Evolutionary conservation across 2,888 invertebrate genomes (phyloP), one percentile per base, ranked within the genome.

Genomic region (Philereme vetulata): DNA sequence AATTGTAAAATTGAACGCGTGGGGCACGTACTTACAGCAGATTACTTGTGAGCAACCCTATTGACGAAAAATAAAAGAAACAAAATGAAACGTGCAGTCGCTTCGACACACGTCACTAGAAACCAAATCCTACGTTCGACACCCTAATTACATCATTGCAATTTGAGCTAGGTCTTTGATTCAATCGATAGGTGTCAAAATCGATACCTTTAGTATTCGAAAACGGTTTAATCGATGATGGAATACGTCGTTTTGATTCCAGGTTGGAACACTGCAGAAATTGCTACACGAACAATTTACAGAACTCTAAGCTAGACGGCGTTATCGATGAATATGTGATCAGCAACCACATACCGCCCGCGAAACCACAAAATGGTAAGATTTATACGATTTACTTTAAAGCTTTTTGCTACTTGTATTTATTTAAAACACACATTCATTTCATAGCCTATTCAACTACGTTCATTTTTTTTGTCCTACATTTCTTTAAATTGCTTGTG

Each of bases 271-370:
- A 93, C 82, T 94, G 97, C 88, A 94, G 94, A 86, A 95, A 95
- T 89, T 96, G 97, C 93, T 96, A 97, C 95, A 97, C 96, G 90
- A 96, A 96, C 93, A 95, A 95, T 86, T 84, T 93, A 71, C 94
- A 93, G 72, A 87, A 77, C 70, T 79, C 84, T 56, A 91, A 92
- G 90, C 82, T 88, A 74, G 90, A 89, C 75, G 86, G 82, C 54
- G 86, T 81, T 65, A 85, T 90, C 72, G 85, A 88, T 81, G 90
- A 91, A 82, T 92, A 91, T 90, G 91, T 91, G 72, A 91, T 91
- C 74, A 88, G 84, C 72, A 91, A 92, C 76, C 90, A 91, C 77
- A 86, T 91, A 80, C 85, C 90, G 52, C 85, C 86, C 62, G 82
- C 80, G 67, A 91, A 88, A 74, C 80, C 84, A 42, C 91, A 90